Evolutionary conservation across 2,888 invertebrate genomes (phyloP).

Genomic region (Synanthedon tipuliformis): DNA sequence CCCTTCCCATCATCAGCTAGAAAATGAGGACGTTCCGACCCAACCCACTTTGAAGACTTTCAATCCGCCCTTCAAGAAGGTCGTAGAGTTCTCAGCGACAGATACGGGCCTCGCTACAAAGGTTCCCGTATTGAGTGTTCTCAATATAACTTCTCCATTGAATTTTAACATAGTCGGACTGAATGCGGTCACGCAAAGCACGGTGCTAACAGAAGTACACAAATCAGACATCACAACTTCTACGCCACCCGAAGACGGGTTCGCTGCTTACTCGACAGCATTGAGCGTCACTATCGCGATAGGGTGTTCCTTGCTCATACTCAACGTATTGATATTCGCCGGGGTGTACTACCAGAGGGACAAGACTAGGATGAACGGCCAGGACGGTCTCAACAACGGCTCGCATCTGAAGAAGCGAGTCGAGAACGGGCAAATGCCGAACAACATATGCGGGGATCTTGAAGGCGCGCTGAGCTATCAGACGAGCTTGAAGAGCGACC

Average conservation of each 20-base stretch:
- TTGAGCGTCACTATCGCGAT: conserved; percentile 94
- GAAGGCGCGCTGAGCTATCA: conserved; percentile 70
- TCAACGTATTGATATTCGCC: conserved; percentile 94
- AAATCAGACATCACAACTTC: conserved; percentile 60
- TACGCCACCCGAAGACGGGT: conserved; percentile 83
- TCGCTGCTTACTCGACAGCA: conserved; percentile 91
- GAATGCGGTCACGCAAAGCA: conserved; percentile 46
- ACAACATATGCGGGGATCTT: conserved; percentile 87
- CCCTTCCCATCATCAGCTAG: conserved; percentile 85
- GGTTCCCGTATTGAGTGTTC: conserved; percentile 42
- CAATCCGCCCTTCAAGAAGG: conserved; percentile 66
- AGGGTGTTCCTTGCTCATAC: conserved; percentile 89
- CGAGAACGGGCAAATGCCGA: conserved; percentile 89
- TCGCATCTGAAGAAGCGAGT: conserved; percentile 76
- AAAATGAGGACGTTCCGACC: conserved; percentile 75
- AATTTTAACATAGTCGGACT: conserved; percentile 53
- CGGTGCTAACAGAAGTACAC: conserved; percentile 37
- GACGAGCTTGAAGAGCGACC: conserved; percentile 74
- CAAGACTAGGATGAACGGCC: conserved; percentile 79
- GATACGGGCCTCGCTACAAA: conserved; percentile 52
- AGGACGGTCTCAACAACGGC: conserved; percentile 64
- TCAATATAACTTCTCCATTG: conserved; percentile 53
- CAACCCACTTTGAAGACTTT: conserved; percentile 69
- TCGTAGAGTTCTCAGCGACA: conserved; percentile 59
- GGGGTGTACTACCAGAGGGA: conserved; percentile 94